Percentiles rank a stretch among this genome's conserved stretches.
These are phyloP conservation scores for Cephalopterus ornatus DNA, from an alignment of 2,113 vertebrate species.

Conservation along the genomic window DNA sequence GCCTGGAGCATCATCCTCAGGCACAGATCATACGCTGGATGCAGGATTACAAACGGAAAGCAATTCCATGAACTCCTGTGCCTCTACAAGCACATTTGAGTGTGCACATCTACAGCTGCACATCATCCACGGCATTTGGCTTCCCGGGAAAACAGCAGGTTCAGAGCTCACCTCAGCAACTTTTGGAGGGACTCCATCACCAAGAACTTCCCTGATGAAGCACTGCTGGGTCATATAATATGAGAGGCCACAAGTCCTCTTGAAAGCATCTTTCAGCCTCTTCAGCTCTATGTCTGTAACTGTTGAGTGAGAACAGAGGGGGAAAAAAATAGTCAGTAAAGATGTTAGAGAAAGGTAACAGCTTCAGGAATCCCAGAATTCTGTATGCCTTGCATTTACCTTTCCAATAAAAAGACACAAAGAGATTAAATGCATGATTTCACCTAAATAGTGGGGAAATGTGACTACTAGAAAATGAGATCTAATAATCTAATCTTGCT, in stretches of 20 bases:
- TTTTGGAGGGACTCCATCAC: conserved; percentile 95
- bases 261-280: conserved; percentile 98
- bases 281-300: conserved; percentile 97
- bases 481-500: neutral
- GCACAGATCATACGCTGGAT: neutral
- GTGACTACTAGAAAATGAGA: neutral
- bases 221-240: conserved; percentile 97
- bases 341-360: neutral
- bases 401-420: neutral
- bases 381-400: neutral
- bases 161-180: conserved; percentile 89
- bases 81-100: fast-evolving
- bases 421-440: neutral
- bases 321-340: neutral
- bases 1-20: neutral
- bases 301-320: conserved; percentile 49
- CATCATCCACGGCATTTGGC: fast-evolving
- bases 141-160: neutral
- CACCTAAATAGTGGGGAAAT: neutral
- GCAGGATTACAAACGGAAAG: neutral
- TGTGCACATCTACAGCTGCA: neutral
- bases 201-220: conserved; percentile 96
- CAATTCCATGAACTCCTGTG: neutral
- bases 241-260: conserved; percentile 94
- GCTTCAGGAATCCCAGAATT: neutral